Evolutionary conservation across 2,888 invertebrate genomes (phyloP).

Genomic region (Lacanobia oleracea): DNA sequence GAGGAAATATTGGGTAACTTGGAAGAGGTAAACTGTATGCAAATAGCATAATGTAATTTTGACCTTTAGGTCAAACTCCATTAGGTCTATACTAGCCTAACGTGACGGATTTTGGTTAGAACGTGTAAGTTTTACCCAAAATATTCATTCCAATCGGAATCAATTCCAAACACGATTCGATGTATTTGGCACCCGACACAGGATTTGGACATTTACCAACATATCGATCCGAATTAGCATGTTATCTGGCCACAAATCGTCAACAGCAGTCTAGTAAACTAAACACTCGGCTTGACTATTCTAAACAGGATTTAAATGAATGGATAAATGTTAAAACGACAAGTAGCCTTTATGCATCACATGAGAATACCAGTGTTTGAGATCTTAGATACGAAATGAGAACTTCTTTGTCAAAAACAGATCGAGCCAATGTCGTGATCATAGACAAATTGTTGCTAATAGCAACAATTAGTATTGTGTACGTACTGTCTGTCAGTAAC

Average conservation of each 20-base stretch:
- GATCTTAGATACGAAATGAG: conserved; percentile 49
- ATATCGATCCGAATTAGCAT: conserved; percentile 29
- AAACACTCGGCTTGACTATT: not conserved
- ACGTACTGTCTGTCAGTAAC: conserved; percentile 10
- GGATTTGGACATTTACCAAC: conserved; percentile 8
- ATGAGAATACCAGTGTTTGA: conserved; percentile 39
- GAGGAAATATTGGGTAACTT: no score
- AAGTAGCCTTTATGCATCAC: conserved; percentile 36
- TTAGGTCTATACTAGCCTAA: no score
- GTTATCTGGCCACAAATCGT: not conserved
- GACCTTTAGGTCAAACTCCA: no score
- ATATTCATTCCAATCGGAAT: conserved; percentile 1
- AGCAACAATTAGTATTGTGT: conserved; percentile 52
- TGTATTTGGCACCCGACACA: conserved; percentile 29
- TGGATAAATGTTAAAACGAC: conserved; percentile 23
- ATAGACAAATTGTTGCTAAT: conserved; percentile 56
- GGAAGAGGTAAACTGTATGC: no score
- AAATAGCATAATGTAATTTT: no score
- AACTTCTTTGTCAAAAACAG: conserved; percentile 50
- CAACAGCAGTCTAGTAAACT: not conserved
- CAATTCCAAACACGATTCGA: conserved; percentile 6
- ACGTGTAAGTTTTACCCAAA: not conserved
- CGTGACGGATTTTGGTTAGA: not conserved
- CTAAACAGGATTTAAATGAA: conserved; percentile 2
- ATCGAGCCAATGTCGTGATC: conserved; percentile 45